Evolutionary conservation across 2,113 vertebrate genomes (phyloP).

Genomic region (Alethe castanea): DNA sequence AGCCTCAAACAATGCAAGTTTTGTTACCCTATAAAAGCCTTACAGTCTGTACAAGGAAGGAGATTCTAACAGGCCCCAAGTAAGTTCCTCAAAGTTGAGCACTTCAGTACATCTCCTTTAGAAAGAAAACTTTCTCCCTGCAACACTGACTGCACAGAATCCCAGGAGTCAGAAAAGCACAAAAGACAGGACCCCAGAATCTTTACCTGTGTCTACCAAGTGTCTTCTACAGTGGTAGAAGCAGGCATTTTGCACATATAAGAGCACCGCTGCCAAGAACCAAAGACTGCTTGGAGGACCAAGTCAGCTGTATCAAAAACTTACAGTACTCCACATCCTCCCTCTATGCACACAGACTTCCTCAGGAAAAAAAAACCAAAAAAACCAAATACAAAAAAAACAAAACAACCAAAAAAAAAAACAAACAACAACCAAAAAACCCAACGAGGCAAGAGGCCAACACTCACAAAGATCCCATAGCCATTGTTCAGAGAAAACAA

Average conservation of each 20-base stretch:
- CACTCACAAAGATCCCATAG: constrained; percentile 28
- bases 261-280: not conserved
- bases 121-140: not conserved
- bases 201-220: not conserved
- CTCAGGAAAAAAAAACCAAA: not conserved
- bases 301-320: not conserved
- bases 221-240: not conserved
- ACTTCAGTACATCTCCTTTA: not conserved
- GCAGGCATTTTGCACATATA: not conserved
- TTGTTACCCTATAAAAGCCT: not conserved
- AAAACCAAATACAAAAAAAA: not conserved
- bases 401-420: not conserved
- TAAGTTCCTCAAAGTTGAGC: not conserved
- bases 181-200: not conserved
- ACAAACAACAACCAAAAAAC: not conserved
- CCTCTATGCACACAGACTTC: not conserved
- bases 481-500: constrained; percentile 38
- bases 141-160: not conserved
- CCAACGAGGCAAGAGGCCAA: constrained; percentile 10
- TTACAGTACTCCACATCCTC: not conserved
- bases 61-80: not conserved
- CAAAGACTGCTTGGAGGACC: not conserved
- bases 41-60: not conserved
- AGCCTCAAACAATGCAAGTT: not conserved
- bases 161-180: not conserved